Evolutionary conservation across 2,888 invertebrate genomes (phyloP).

Genomic region (Acanthococcus lagerstroemiae): DNA sequence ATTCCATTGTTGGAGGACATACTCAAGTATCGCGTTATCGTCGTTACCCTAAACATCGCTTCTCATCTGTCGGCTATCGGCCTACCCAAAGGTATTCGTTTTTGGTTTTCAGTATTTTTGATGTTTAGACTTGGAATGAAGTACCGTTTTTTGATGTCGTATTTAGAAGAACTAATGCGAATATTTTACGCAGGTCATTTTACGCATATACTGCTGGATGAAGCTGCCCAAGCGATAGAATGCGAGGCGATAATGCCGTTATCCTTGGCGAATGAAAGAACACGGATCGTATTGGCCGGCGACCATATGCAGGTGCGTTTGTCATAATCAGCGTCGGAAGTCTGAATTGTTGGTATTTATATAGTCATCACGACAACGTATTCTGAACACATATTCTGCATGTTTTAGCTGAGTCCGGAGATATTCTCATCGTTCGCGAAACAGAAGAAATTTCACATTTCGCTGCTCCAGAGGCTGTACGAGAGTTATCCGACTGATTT

Average conservation of each 20-base stretch:
- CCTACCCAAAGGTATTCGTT: constrained; percentile 52
- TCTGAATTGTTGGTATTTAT: too few species aligned
- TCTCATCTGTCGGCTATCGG: constrained; percentile 60
- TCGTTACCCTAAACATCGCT: constrained; percentile 69
- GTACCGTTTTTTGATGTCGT: too few species aligned
- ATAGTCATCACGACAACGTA: too few species aligned
- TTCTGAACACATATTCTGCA: constrained; percentile 31
- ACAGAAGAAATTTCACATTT: constrained; percentile 59
- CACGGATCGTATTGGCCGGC: constrained; percentile 69
- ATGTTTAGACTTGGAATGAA: too few species aligned
- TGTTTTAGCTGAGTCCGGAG: constrained; percentile 61
- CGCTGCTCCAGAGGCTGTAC: constrained; percentile 65
- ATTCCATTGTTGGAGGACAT: constrained; percentile 63
- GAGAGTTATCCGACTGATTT: constrained; percentile 62
- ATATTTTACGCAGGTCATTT: constrained; percentile 47
- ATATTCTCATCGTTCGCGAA: constrained; percentile 64
- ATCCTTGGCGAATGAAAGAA: constrained; percentile 58
- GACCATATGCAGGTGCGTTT: constrained; percentile 60
- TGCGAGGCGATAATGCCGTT: constrained; percentile 74
- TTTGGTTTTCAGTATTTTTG: too few species aligned
- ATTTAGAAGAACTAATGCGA: too few species aligned
- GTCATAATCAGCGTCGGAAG: too few species aligned
- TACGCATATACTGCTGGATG: constrained; percentile 73
- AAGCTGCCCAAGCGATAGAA: constrained; percentile 79
- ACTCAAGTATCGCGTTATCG: constrained; percentile 57